phyloP scores from a whole-genome alignment of 2,797 vertebrate genomes.

The Pogonophryne albipinna region DNA sequence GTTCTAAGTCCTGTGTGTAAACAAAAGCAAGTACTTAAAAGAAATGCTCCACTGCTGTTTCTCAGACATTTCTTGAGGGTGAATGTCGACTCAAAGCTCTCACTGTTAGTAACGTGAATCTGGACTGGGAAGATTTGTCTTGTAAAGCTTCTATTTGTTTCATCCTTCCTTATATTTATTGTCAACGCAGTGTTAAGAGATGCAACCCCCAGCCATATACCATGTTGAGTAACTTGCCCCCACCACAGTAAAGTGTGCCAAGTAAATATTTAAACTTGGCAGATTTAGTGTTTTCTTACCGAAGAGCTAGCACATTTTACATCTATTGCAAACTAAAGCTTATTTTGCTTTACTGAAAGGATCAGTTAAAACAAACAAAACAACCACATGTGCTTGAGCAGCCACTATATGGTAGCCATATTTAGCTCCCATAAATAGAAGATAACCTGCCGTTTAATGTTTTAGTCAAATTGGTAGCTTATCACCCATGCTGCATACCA shows the following conservation, averaged over 20 bases:
- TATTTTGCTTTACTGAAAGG: neutral
- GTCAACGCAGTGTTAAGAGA: slow-evolving; percentile 9
- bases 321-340: neutral
- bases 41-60: slow-evolving; percentile 65
- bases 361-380: neutral
- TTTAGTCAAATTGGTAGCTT: neutral
- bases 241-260: neutral
- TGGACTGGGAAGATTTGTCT: neutral
- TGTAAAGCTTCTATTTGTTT: neutral
- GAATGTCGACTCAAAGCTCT: neutral
- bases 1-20: slow-evolving; percentile 31
- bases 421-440: slow-evolving; percentile 2
- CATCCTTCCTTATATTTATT: neutral
- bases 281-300: slow-evolving; percentile 5
- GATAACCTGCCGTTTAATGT: neutral
- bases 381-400: neutral
- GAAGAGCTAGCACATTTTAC: neutral
- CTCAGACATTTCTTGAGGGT: neutral
- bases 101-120: neutral
- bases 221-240: neutral
- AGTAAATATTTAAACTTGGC: neutral
- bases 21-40: slow-evolving; percentile 53
- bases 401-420: neutral
- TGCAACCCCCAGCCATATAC: slow-evolving; percentile 1
- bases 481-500: neutral